Evolutionary conservation across 2,797 vertebrate species (phyloP).

Genomic region (Brachyrhaphis roseni): DNA sequence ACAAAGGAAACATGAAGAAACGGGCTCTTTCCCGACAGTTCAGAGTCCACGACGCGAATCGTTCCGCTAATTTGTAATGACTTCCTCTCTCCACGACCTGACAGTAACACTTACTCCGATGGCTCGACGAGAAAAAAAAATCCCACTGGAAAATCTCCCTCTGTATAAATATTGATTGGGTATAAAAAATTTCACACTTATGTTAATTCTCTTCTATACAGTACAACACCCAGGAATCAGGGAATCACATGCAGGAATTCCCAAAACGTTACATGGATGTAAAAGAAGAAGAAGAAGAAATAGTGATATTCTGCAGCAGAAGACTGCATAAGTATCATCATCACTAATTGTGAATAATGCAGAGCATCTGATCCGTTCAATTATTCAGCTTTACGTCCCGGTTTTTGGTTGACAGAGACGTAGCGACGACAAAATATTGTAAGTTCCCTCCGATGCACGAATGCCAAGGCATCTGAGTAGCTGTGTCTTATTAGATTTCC

Average conservation of each 20-base stretch:
- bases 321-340: slow-evolving; percentile 69
- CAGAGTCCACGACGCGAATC: slow-evolving; percentile 47
- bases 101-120: slow-evolving; percentile 56
- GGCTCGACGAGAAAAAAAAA: slow-evolving; percentile 23
- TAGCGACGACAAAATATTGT: slow-evolving; percentile 73
- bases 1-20: slow-evolving; percentile 61
- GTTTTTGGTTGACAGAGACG: slow-evolving; percentile 76
- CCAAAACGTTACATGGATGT: slow-evolving; percentile 54
- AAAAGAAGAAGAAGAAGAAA: slow-evolving; percentile 50
- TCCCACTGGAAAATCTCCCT: slow-evolving; percentile 47
- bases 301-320: slow-evolving; percentile 58
- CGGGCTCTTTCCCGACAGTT: slow-evolving; percentile 60
- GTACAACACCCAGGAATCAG: slow-evolving; percentile 36
- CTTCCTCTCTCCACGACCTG: slow-evolving; percentile 33
- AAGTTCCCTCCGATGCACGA: slow-evolving; percentile 70
- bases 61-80: slow-evolving; percentile 53
- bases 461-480: slow-evolving; percentile 65
- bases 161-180: slow-evolving; percentile 72
- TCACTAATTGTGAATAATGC: slow-evolving; percentile 79
- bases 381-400: slow-evolving; percentile 79
- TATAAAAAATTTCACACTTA: slow-evolving; percentile 63
- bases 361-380: slow-evolving; percentile 76
- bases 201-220: slow-evolving; percentile 55
- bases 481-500: slow-evolving; percentile 79
- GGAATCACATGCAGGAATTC: slow-evolving; percentile 41